Percentiles rank a stretch among this genome's conserved stretches.
These are phyloP conservation scores for Anoplophora glabripennis DNA, from an alignment of 1,140 invertebrate genomes.

Conservation along the genomic window DNA sequence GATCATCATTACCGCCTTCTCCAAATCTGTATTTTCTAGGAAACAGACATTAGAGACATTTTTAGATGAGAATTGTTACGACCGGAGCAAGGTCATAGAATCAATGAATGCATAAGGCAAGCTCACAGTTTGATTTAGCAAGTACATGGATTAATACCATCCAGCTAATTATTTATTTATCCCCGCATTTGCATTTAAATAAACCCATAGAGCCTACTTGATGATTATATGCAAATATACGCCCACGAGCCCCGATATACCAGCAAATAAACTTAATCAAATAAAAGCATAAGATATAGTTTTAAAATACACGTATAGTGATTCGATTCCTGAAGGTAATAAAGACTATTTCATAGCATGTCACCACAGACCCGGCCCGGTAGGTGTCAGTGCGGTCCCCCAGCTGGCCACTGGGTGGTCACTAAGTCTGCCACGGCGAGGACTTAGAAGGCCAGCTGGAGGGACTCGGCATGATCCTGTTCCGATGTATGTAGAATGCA, in stretches of 20 bases:
- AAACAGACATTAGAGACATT: no score
- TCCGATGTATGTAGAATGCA: constrained; percentile 42
- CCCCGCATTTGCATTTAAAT: background rate
- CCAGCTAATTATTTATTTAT: background rate
- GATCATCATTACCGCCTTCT: no score
- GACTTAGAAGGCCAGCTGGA: constrained; percentile 21
- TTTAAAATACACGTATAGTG: constrained; percentile 38
- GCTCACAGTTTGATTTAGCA: background rate
- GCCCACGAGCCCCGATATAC: constrained; percentile 14
- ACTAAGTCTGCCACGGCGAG: background rate
- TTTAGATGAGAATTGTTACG: no score
- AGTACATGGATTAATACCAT: background rate
- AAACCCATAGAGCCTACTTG: background rate
- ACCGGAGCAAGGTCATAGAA: no score
- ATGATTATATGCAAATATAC: constrained; percentile 12
- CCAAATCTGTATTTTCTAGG: no score
- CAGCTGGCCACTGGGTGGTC: constrained; percentile 13
- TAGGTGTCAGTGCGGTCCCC: constrained; percentile 39
- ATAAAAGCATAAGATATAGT: constrained; percentile 32
- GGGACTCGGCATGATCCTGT: constrained; percentile 38
- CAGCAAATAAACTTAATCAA: constrained; percentile 34
- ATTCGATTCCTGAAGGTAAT: constrained; percentile 42
- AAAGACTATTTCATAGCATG: constrained; percentile 47
- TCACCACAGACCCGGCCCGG: constrained; percentile 44
- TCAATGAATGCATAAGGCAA: no score